Conservation (phyloP, 2,888 invertebrate genomes). For the Dasysyrphus tricinctus region DNA sequence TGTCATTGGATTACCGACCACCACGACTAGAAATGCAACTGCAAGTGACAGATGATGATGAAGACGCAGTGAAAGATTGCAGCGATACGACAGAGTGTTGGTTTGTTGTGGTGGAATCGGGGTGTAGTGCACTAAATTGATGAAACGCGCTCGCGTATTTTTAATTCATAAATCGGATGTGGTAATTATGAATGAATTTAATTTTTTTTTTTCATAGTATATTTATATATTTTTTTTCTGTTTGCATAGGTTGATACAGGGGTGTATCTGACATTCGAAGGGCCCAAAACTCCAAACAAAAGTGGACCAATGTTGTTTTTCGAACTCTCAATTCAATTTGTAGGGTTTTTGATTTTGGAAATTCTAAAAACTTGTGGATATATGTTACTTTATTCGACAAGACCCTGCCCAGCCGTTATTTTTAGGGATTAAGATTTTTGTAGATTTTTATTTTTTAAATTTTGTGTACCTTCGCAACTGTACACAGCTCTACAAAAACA, state of each 20-base stretch:
- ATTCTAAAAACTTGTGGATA: too few relatives aligned
- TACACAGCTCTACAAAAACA: too few relatives aligned
- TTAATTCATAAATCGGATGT: constrained; percentile 75
- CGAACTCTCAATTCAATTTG: too few relatives aligned
- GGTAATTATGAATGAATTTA: constrained; percentile 73
- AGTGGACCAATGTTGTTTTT: not conserved
- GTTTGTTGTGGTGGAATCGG: not conserved
- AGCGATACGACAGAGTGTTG: not conserved
- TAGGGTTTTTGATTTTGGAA: too few relatives aligned
- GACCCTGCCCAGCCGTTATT: too few relatives aligned
- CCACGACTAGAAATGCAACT: not conserved
- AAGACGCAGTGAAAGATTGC: not conserved
- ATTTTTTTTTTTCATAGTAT: not conserved
- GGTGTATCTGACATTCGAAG: not conserved
- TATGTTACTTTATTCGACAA: too few relatives aligned
- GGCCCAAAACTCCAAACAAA: not conserved
- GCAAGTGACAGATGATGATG: constrained; percentile 11
- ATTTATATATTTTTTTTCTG: not conserved
- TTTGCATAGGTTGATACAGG: not conserved
- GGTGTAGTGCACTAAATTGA: constrained; percentile 40
- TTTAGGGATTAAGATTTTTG: too few relatives aligned
- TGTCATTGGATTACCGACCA: constrained; percentile 20
- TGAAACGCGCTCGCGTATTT: constrained; percentile 70
- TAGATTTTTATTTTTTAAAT: too few relatives aligned
- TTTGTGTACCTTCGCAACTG: too few relatives aligned